Evolutionary conservation across 2,113 vertebrate genomes (phyloP), one percentile per base, ranked within the genome.

Genomic region (Gambusia holbrooki): DNA sequence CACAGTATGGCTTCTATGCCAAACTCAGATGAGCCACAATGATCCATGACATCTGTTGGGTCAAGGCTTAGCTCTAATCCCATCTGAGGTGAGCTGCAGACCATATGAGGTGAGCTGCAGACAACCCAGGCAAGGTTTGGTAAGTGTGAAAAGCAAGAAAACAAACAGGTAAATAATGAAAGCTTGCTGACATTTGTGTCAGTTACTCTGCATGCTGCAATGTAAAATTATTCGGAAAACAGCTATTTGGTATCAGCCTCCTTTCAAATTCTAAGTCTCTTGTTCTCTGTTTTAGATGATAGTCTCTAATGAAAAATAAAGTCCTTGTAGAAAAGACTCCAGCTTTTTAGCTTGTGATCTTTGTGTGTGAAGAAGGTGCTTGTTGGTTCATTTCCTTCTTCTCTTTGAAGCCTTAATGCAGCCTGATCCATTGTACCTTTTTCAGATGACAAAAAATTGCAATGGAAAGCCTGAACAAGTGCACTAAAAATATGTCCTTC

Each of bases 31-130:
- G 86, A 90, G 81, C 75, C 79, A 60, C 66, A 84, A 82, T 70
- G 69, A 85, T 87, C 65, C 4, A 3, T 76, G 63, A 77, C 87
- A 89, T 87, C 91, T 90, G 88, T 30, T 35, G 60, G 10, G 27
- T 71, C 42, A 76, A 75, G 71, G 85, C 84, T 93, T 90, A 92
- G 70, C 74, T 40, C 79, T 93, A 92, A 94, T 94, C 91, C 84
- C 29, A 77, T 7, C 33, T 48, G 62, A 74, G 45, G 45, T 37
- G 72, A 58, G 72, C 73, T 80, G 62, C 7, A 17, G 62, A 74
- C 7, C 33, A 33, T 33, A 33, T 48, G 62, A 74, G 45, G 45
- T 37, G 72, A 58, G 72, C 73, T 80, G 62, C 7, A 17, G 62
- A 74, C 64, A 85, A 71, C 33, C 70, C 6, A 11, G 30, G 32